Evolutionary conservation across 2,888 invertebrate species (phyloP).

Genomic region (Drosophila ustulata): DNA sequence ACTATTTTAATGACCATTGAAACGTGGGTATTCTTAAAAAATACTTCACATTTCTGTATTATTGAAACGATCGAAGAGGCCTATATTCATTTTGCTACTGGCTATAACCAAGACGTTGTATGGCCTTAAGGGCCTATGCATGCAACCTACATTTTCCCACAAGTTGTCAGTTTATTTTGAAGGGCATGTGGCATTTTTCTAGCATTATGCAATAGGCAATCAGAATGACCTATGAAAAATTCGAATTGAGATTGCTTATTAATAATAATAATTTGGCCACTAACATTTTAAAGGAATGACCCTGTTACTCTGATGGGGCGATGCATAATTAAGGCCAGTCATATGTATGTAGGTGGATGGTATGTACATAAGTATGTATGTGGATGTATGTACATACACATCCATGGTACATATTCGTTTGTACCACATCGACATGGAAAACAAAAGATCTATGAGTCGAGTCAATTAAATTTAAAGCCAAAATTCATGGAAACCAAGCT

Average conservation of each 20-base stretch:
- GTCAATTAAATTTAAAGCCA: constrained; percentile 72
- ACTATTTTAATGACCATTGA: background rate
- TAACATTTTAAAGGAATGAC: constrained; percentile 10
- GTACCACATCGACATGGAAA: constrained; percentile 35
- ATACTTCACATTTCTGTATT: too few relatives aligned
- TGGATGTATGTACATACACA: background rate
- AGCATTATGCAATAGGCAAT: constrained; percentile 63
- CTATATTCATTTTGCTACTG: background rate
- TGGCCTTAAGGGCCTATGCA: too few relatives aligned
- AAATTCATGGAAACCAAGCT: constrained; percentile 45
- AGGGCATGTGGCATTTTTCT: constrained; percentile 28
- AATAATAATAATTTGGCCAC: constrained; percentile 62
- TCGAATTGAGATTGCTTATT: constrained; percentile 63
- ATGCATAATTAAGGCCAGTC: background rate
- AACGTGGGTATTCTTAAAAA: too few relatives aligned
- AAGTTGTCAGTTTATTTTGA: constrained; percentile 8
- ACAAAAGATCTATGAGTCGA: constrained; percentile 67
- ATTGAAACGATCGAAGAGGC: too few relatives aligned
- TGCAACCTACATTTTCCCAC: background rate
- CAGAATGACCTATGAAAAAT: constrained; percentile 53
- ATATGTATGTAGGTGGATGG: too few relatives aligned
- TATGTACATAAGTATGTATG: background rate
- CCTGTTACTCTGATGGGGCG: constrained; percentile 1
- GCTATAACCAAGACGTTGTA: background rate
- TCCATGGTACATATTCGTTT: constrained; percentile 3